Evolutionary conservation across 1,140 invertebrate species (phyloP), one percentile per base, ranked within the genome.

Genomic region (Parasteatoda tepidariorum): DNA sequence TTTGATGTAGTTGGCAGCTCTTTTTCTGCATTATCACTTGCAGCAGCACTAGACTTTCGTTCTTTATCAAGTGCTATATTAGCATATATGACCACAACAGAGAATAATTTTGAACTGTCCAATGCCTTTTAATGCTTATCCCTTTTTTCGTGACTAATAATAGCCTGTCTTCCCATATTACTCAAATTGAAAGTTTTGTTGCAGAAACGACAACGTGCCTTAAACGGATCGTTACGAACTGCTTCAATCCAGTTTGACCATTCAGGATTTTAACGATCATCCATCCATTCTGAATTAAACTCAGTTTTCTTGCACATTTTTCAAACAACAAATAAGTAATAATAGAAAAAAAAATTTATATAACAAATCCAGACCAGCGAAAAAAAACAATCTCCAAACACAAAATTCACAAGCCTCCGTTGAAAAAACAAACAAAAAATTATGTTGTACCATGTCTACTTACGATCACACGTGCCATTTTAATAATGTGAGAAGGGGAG

Each of bases 111-210:
- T 7, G 6, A 11, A 26, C 59, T 22, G 7, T 61, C 24, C 9
- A 24, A 6, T 7, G 22, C 22, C 9, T 24, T 61, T 61, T 13
- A 13, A 61, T 61, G 59, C 24, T 61, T 61, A n/a, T 7, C 7
- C 7, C 59, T 61, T n/a, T 61, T 61, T 61, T 13, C 9, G 59
- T 61, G 59, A 22, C 59, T 61, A 11, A 26, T n/a, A 61, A 61
- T 61, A 15, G 59, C 59, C 59, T 61, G 59, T 24, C 59, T 9
- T 7, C 59, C 59, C 59, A 61, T 61, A 61, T 61, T 61, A 24
- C 59, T 61, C 6, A 61, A 22, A 61, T 24, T 61, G 22, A 61
- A 61, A 61, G 9, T 61, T 26, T 24, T 9, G 15, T 9, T 13
- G 59, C 59, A 61, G 7, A 7, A 48, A 48, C 18, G 41, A 18